Evolutionary conservation across 2,888 invertebrate genomes (phyloP).

Genomic region (Drosophila parthenogenetica): DNA sequence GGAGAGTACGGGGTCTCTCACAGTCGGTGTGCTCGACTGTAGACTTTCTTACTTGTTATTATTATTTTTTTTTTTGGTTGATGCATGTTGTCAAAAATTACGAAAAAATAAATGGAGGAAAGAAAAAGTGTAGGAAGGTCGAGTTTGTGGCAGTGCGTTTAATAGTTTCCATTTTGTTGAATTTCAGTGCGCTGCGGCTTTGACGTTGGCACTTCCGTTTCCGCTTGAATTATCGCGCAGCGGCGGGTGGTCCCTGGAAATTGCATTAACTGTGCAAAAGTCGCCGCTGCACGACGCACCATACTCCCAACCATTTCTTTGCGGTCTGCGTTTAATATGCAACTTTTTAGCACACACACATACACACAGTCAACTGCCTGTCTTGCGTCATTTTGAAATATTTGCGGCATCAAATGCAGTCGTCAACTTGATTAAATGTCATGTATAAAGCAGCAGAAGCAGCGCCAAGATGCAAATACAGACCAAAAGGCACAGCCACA

Average conservation of each 20-base stretch:
- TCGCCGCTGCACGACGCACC: slow-evolving; percentile 34
- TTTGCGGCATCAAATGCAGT: slow-evolving; percentile 82
- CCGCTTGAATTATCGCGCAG: slow-evolving; percentile 80
- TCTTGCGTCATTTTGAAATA: slow-evolving; percentile 81
- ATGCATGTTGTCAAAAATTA: slow-evolving; percentile 66
- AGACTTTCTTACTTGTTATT: too few relatives aligned
- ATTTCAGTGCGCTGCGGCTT: slow-evolving; percentile 63
- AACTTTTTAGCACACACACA: slow-evolving; percentile 61
- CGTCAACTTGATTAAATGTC: slow-evolving; percentile 82
- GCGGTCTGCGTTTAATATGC: slow-evolving; percentile 79
- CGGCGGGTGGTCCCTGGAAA: slow-evolving; percentile 65
- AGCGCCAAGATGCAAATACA: slow-evolving; percentile 44
- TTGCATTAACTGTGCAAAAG: slow-evolving; percentile 79
- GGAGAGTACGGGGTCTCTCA: too few relatives aligned
- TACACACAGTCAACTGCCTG: slow-evolving; percentile 39
- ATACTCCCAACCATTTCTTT: slow-evolving; percentile 3
- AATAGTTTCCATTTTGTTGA: slow-evolving; percentile 78
- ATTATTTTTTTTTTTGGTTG: slow-evolving; percentile 33
- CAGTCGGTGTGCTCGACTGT: too few relatives aligned
- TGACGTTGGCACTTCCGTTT: slow-evolving; percentile 80
- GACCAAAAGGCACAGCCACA: slow-evolving; percentile 22
- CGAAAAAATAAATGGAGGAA: slow-evolving; percentile 23
- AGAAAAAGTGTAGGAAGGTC: slow-evolving; percentile 26
- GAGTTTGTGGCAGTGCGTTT: slow-evolving; percentile 70
- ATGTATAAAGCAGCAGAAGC: slow-evolving; percentile 78